phyloP scores from a whole-genome alignment of 2,797 vertebrate genomes.

The Florisuga fusca region DNA sequence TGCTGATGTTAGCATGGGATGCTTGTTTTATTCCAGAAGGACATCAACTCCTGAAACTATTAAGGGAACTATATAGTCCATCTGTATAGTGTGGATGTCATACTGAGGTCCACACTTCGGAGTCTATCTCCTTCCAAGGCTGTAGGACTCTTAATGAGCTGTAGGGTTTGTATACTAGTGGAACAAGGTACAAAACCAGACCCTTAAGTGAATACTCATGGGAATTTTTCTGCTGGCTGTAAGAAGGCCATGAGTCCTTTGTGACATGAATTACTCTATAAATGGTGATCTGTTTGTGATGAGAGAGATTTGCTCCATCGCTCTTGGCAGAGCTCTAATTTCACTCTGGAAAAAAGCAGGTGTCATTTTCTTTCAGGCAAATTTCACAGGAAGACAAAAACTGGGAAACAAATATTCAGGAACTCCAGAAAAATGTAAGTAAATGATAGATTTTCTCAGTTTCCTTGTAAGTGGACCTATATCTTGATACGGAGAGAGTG shows the following conservation, averaged over 20 bases:
- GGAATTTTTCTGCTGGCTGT: background rate
- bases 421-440: conserved; percentile 93
- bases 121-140: background rate
- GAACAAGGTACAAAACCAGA: background rate
- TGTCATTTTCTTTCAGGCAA: conserved; percentile 83
- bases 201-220: background rate
- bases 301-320: background rate
- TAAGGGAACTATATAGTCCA: background rate
- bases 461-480: background rate
- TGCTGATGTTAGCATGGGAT: background rate
- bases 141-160: background rate
- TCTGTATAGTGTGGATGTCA: background rate
- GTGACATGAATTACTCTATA: background rate
- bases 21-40: background rate
- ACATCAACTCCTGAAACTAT: background rate
- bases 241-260: background rate
- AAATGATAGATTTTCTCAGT: background rate
- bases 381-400: conserved; percentile 99
- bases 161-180: background rate
- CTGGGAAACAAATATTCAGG: conserved; percentile 97
- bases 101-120: background rate
- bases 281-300: background rate
- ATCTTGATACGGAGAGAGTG: background rate
- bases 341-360: background rate
- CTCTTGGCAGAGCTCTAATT: background rate